A percentile compares a stretch with the other conserved stretches of the same genome.
Conservation (phyloP, 1,140 invertebrate species). For the Drosophila orena region DNA sequence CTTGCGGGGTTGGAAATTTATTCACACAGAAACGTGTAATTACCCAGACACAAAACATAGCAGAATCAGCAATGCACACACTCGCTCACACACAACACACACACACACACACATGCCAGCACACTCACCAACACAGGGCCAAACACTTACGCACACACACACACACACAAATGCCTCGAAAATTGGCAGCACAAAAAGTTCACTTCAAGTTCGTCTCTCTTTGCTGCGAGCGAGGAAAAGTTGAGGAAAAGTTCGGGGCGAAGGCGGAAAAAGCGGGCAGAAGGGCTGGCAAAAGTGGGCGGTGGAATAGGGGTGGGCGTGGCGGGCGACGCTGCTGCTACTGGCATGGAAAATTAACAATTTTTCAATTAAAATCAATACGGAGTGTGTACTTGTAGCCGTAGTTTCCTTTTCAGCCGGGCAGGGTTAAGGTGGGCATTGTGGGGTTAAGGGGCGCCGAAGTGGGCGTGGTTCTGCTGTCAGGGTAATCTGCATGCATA, state of each 20-base stretch:
- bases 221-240: constrained; percentile 8
- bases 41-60: constrained; percentile 75
- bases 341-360: constrained; percentile 83
- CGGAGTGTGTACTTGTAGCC: constrained; percentile 62
- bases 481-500: constrained; percentile 55
- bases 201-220: constrained; percentile 44
- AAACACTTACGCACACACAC: constrained; percentile 22
- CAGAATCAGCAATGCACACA: constrained; percentile 12
- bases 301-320: constrained; percentile 41
- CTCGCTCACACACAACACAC: constrained; percentile 9
- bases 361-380: constrained; percentile 84
- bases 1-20: constrained; percentile 70
- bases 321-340: constrained; percentile 52
- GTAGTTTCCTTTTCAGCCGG: constrained; percentile 34
- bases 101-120: background rate
- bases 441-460: constrained; percentile 1
- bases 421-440: constrained; percentile 21
- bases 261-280: background rate
- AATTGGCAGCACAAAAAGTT: constrained; percentile 79
- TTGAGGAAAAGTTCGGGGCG: constrained; percentile 12
- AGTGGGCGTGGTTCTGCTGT: constrained; percentile 7
- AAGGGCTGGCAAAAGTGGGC: constrained; percentile 5
- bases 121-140: constrained; percentile 23
- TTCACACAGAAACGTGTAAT: constrained; percentile 79
- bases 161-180: constrained; percentile 21